Evolutionary conservation across 2,888 invertebrate genomes (phyloP), one percentile per base, ranked within the genome.

Genomic region (Hypena proboscidalis): DNA sequence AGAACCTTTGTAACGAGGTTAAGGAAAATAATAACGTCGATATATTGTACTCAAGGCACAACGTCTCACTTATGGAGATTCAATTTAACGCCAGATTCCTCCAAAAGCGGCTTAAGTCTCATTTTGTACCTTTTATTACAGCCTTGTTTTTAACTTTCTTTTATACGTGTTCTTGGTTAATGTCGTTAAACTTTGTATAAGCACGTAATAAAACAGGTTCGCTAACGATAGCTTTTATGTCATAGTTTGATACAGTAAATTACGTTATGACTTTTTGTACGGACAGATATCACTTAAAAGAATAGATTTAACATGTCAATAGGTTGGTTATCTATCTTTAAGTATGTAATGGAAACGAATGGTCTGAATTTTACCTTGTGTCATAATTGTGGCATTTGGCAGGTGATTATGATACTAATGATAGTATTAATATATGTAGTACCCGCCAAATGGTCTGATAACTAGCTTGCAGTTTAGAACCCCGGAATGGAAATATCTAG

Each of bases 61-160:
- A 30, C 23, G 15, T 39, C 27, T 27, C 40, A 33, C 33, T 27
- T 40, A 40, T 17, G 40, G 10, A 34, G 27, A 40, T 33, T 40
- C 33, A 40, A 40, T 40, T 40, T 40, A 15, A 21, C 27, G 33
- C 26, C 33, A 40, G 33, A 33, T 29, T 27, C 21, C 26, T 11
- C 27, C 11, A 33, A 21, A n/a, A 33, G 26, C n/a, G 22, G 27
- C 10, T 30, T 31, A 23, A 31, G 14, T 7, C 6, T 15, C 23
- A 38, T 30, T 14, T 11, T 30, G 15, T n/a, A 4, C 30, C 1
- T 37, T 30, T 25, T 38, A 31, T 23, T 30, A 38, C 9, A 19
- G 8, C 6, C 15, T 6, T 23, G 7, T 23, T 23, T n/a, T 38
- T 31, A 13, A 23, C 30, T 17, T 38, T 31, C 8, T 38, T 38